Evolutionary conservation across 2,113 vertebrate species (phyloP), one percentile per base, ranked within the genome.

Genomic region (Delphinapterus leucas): DNA sequence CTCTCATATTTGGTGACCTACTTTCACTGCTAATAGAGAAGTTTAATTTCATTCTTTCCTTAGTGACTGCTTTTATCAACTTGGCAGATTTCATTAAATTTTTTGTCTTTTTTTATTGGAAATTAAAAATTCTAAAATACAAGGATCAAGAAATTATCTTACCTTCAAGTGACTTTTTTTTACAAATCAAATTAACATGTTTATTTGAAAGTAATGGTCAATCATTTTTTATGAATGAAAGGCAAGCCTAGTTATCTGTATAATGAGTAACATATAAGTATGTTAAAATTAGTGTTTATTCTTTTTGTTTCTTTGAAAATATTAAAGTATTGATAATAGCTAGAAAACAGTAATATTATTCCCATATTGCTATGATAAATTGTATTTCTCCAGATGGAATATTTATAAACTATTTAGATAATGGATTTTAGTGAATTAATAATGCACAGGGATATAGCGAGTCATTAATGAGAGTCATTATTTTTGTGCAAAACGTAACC

Each of bases 121-220:
- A 87, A 71, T 38, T 94, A 17, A n/a, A 11, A 81, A 94, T 83
- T 81, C 6, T 74, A 86, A 88, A 95, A 65, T 2, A 2, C 21
- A 0, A 38, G 4, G 21, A 90, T 82, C 4, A 63, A 73, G 25
- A 33, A 93, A 74, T 33, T 13, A 55, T 23, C 26, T 76, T 74
- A 60, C 17, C 1, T 1, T 3, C 4, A 76, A 25, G n/a, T 5
- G 1, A 0, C 15, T 61, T 3, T 80, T 6, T 71, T 92, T 47
- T 79, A n/a, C 28, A 97, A 96, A 95, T 18, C 25, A 96, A 87
- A 20, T 65, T 21, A 95, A 97, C 82, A 88, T 96, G 18, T 96
- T 97, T 94, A 31, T 86, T 47, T 88, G 1, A 38, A 98, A 96
- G 4, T 58, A 60, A 44, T 31, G 33, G 23, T 17, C 80, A 18